Percentiles rank a stretch among this genome's conserved stretches.
These are phyloP conservation scores for Acromyrmex charruanus DNA, from an alignment of 1,140 invertebrate genomes.

Conservation along the genomic window DNA sequence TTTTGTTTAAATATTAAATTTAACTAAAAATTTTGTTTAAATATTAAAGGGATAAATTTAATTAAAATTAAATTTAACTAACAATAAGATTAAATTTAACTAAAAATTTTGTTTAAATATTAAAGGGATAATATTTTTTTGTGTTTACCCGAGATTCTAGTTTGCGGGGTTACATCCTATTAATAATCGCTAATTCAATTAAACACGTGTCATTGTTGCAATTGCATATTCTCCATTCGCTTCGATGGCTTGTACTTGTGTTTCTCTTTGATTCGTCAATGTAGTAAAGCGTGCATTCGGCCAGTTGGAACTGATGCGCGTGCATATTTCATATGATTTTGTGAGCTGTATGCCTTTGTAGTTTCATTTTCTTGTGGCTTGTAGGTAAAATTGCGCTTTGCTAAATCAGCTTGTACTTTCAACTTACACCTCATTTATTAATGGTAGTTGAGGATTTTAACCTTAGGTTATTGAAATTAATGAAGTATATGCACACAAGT, in stretches of 20 bases:
- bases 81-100: no score
- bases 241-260: slow-evolving; percentile 26
- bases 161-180: not conserved
- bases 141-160: not conserved
- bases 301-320: slow-evolving; percentile 22
- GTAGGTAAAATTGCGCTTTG: slow-evolving; percentile 29
- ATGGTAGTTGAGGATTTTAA: slow-evolving; percentile 23
- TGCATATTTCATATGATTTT: slow-evolving; percentile 9
- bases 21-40: no score
- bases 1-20: not conserved
- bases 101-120: no score
- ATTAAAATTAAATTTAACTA: no score
- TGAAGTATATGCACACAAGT: not conserved
- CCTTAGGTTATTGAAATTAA: slow-evolving; percentile 7
- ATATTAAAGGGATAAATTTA: no score
- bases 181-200: slow-evolving; percentile 46
- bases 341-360: not conserved
- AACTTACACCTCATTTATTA: not conserved
- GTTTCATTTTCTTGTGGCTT: not conserved
- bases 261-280: slow-evolving; percentile 53
- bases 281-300: slow-evolving; percentile 12
- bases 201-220: slow-evolving; percentile 26
- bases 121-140: not conserved
- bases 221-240: slow-evolving; percentile 38
- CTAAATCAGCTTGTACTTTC: not conserved